Evolutionary conservation across 2,797 vertebrate genomes (phyloP).

Genomic region (Hippocampus kuda): DNA sequence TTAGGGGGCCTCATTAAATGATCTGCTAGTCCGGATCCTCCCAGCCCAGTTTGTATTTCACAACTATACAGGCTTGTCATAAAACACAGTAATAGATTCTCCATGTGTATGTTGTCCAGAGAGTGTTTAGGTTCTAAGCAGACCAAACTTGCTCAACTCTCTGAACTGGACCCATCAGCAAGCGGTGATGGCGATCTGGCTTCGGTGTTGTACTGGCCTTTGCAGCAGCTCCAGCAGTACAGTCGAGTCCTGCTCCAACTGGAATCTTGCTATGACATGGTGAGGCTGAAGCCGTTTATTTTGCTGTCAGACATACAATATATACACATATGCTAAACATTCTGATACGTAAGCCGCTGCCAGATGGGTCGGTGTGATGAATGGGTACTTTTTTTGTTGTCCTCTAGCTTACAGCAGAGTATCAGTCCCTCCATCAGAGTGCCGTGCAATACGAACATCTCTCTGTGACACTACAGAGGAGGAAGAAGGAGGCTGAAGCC

Average conservation of each 20-base stretch:
- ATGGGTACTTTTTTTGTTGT: background rate
- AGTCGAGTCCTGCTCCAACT: slow-evolving; percentile 80
- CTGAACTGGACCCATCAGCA: slow-evolving; percentile 62
- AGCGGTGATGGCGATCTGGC: slow-evolving; percentile 66
- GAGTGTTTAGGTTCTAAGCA: slow-evolving; percentile 80
- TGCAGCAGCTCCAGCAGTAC: slow-evolving; percentile 82
- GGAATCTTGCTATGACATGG: slow-evolving; percentile 89
- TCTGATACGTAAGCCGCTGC: background rate
- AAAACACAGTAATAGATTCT: background rate
- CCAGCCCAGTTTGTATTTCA: background rate
- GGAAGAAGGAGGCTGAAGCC: slow-evolving; percentile 84
- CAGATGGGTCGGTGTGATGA: background rate
- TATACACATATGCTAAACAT: background rate
- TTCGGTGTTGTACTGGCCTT: slow-evolving; percentile 79
- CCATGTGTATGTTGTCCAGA: slow-evolving; percentile 43
- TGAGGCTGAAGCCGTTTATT: slow-evolving; percentile 48
- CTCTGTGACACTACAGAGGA: slow-evolving; percentile 73
- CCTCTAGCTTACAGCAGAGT: slow-evolving; percentile 63
- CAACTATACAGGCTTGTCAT: background rate
- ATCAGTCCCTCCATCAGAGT: slow-evolving; percentile 81
- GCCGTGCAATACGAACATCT: slow-evolving; percentile 77
- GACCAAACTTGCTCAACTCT: slow-evolving; percentile 68
- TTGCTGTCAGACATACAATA: background rate
- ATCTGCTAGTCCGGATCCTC: background rate
- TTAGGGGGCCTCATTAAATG: background rate